Evolutionary conservation across 1,140 invertebrate species (phyloP), one percentile per base, ranked within the genome.

Genomic region (Trinorchestia longiramus): DNA sequence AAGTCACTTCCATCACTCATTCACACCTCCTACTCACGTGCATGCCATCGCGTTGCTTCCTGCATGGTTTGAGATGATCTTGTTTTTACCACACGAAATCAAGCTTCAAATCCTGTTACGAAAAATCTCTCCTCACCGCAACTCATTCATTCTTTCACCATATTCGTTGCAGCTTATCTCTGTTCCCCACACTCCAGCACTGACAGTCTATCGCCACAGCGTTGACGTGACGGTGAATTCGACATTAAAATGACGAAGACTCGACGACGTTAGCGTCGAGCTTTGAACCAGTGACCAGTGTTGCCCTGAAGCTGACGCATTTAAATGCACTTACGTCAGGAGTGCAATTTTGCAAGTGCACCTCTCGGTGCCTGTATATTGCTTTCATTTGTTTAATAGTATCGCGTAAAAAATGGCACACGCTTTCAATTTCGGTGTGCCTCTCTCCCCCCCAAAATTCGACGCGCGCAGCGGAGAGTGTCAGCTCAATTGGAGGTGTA

Each of bases 281-380:
- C 62, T 36, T 28, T 36, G 62, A 28, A 77, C 62, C 62, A 23
- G 62, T 77, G 62, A n/a, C n/a, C n/a, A n/a, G n/a, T n/a, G n/a
- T n/a, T 36, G 3, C 15, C 36, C 62, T 11, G 62, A 11, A 77
- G 62, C 62, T 77, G 62, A 36, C 28, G 62, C 62, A 77, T 77
- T 77, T 77, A 11, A 77, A 77, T 77, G 62, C 62, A 77, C 62
- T 77, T 77, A 77, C 62, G 28, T 23, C 62, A 36, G 1, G 62
- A 77, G 62, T 77, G 62, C 62, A 77, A 77, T 77, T 77, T 77
- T 77, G 62, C 62, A 77, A 77, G 62, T 77, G 62, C 62, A 77
- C 62, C 62, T 77, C 62, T 77, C 62, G 62, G 62, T 77, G 62
- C 62, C 62, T 77, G 62, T 77, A 77, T 77, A 36, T 77, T 77